Evolutionary conservation across 2,113 vertebrate genomes (phyloP), one percentile per base, ranked within the genome.

Genomic region (Bos taurus): DNA sequence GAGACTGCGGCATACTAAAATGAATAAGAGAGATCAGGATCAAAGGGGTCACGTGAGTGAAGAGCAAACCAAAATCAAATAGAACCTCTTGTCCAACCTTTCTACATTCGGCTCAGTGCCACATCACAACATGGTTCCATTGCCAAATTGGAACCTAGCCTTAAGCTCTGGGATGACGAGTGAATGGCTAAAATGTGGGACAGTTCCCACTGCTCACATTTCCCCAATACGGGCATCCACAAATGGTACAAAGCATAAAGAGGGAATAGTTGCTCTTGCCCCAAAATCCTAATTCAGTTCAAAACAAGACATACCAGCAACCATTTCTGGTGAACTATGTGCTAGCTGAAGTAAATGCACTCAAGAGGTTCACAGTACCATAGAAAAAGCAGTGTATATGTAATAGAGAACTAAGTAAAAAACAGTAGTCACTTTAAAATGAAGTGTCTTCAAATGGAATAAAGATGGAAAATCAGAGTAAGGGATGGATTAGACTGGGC

Each of bases 161-260:
- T 88, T 83, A 36, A 91, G 71, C 52, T 82, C 8, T 33, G 50
- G 64, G 67, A 54, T 14, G 36, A 67, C 40, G n/a, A 94, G 26
- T 50, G 48, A 97, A 94, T 11, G 64, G 88, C 92, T 97, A 88
- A 97, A 97, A 93, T 77, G 85, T 86, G 94, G 95, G 84, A 95
- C 96, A 97, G 95, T 86, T 97, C 88, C 85, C 80, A 60, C 19
- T 11, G 40, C 82, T 90, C 56, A 3, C 64, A 67, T 13, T 36
- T 60, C 56, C 56, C 74, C 43, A 62, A 19, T 9, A 77, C 43
- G 77, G 59, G 80, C 46, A 60, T 77, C 86, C 33, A 36, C 0
- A 57, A 81, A 52, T 15, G 52, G 40, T 15, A 78, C 84, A 62
- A 83, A 78, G 59, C 48, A 78, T 15, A 33, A 19, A 64, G 25